Conservation (phyloP, 2,797 vertebrate genomes). For the Myioborus miniatus region DNA sequence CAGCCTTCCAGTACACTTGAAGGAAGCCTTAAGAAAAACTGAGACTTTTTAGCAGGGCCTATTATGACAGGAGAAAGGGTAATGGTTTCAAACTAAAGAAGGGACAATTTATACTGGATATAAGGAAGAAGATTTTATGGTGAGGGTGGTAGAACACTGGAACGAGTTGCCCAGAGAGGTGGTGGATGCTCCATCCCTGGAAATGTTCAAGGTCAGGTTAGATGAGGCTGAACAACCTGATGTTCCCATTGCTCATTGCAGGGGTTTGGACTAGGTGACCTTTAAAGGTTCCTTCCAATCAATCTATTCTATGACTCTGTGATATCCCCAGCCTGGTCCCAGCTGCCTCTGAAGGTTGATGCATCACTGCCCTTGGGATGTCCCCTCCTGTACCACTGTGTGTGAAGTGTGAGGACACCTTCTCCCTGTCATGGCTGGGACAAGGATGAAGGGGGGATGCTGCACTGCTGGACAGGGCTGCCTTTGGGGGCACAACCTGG, state of each 20-base stretch:
- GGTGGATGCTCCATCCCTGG: not conserved
- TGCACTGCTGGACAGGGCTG: not conserved
- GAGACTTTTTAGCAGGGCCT: not conserved
- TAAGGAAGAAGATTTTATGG: not conserved
- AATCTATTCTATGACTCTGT: not conserved
- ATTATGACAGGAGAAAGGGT: not conserved
- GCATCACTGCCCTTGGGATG: not conserved
- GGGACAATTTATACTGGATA: not conserved
- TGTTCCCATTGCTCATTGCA: not conserved
- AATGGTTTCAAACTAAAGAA: not conserved
- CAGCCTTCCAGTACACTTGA: not conserved
- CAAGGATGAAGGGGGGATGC: not conserved
- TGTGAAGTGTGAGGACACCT: not conserved
- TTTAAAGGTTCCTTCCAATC: not conserved
- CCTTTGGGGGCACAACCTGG: not conserved
- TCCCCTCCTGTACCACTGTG: not conserved
- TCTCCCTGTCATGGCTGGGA: accelerated
- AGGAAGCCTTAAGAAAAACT: not conserved
- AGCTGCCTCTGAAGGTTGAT: not conserved
- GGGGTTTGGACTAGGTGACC: not conserved
- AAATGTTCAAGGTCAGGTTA: not conserved
- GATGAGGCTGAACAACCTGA: not conserved
- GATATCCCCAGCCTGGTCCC: not conserved
- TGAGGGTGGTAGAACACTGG: not conserved
- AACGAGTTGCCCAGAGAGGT: not conserved